These are phyloP conservation scores for Sebastes goodei DNA, from an alignment of 2,797 vertebrate species.

Conservation along the genomic window DNA sequence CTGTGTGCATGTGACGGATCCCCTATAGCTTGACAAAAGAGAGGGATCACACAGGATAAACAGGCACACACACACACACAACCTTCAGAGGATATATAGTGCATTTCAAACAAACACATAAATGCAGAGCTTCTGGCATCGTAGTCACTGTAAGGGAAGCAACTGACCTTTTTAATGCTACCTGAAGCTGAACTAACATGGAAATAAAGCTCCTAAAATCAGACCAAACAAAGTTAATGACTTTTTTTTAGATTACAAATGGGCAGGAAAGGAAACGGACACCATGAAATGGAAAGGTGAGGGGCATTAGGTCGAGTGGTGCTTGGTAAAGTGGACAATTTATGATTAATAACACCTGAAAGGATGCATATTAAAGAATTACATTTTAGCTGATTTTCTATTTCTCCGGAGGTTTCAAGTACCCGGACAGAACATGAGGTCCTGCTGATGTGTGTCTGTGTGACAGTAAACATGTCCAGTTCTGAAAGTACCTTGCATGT, in stretches of 20 bases:
- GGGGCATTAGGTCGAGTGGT: not conserved
- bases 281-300: not conserved
- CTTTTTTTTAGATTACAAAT: not conserved
- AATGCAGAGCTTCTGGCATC: not conserved
- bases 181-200: not conserved
- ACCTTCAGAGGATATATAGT: slow-evolving; percentile 18
- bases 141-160: not conserved
- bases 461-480: not conserved
- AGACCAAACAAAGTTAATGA: not conserved
- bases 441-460: not conserved
- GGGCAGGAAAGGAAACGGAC: not conserved
- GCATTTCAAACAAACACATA: slow-evolving; percentile 1
- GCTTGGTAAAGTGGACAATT: not conserved
- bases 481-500: slow-evolving; percentile 38
- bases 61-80: not conserved
- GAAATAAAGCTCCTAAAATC: not conserved
- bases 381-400: not conserved
- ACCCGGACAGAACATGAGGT: not conserved
- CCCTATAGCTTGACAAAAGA: slow-evolving; percentile 21
- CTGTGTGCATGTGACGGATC: not conserved
- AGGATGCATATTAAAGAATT: not conserved
- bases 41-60: slow-evolving; percentile 39
- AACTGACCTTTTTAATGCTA: not conserved
- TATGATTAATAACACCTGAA: not conserved
- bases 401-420: not conserved